A percentile compares a stretch with the other conserved stretches of the same genome.
Conservation (phyloP, 2,888 invertebrate species). For the Conchocele bisecta region DNA sequence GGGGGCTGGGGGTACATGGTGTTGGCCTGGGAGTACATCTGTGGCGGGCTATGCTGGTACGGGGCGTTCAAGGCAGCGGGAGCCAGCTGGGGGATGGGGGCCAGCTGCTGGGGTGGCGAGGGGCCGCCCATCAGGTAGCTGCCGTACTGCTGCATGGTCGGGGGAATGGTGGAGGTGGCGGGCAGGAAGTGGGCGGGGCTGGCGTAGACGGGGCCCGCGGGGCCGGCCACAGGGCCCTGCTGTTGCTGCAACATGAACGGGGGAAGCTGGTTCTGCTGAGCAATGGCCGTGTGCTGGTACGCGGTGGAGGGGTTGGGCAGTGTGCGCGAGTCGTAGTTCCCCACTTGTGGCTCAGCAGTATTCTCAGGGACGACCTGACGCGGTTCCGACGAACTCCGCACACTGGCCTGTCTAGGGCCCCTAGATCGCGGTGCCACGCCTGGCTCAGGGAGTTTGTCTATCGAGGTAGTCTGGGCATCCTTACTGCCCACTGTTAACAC, state of each 20-base stretch:
- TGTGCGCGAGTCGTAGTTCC: conserved; percentile 47
- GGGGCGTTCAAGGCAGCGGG: too few species aligned
- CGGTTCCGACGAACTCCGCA: conserved; percentile 56
- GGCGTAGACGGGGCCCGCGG: conserved; percentile 55
- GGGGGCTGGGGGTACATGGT: conserved; percentile 51
- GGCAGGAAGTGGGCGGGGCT: conserved; percentile 59
- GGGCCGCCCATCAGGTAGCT: conserved; percentile 53
- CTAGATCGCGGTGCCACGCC: conserved; percentile 20
- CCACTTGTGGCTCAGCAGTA: conserved; percentile 12
- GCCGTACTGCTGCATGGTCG: conserved; percentile 58
- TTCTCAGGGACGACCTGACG: conserved; percentile 39
- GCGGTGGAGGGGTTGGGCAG: conserved; percentile 34
- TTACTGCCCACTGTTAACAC: conserved; percentile 32
- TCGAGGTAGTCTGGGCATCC: conserved; percentile 17
- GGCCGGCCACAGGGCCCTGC: conserved; percentile 47
- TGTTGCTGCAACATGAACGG: conserved; percentile 40
- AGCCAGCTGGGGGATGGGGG: too few species aligned
- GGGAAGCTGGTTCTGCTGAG: conserved; percentile 22
- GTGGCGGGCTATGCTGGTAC: conserved; percentile 60
- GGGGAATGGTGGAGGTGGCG: conserved; percentile 39
- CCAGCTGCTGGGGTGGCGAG: conserved; percentile 28
- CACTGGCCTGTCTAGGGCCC: conserved; percentile 45
- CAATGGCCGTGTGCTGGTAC: conserved; percentile 2
- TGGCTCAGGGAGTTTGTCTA: background rate
- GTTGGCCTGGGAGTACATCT: conserved; percentile 45